These are phyloP conservation scores for Aurelia aurita complex sp. Pacific DNA, from an alignment of 30 jellyfish, hydroid and myxozoan genomes.

Conservation along the genomic window DNA sequence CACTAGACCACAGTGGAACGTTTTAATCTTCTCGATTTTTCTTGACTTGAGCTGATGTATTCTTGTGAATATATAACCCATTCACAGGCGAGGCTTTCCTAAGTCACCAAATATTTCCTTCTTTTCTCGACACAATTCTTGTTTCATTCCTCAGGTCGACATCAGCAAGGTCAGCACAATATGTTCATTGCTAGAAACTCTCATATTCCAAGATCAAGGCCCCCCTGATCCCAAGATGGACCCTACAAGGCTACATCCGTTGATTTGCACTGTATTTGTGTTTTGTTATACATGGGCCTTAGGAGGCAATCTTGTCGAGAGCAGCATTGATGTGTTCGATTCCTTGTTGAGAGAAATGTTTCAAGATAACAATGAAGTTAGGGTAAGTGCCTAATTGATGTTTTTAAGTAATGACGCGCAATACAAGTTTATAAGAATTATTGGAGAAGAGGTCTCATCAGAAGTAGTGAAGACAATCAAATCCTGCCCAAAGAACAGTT, in stretches of 20 bases:
- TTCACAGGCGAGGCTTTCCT: no score
- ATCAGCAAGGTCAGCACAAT: slow-evolving; percentile 92
- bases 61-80: no score
- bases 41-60: no score
- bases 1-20: no score
- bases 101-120: no score
- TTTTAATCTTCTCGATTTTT: no score
- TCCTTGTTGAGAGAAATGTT: slow-evolving; percentile 81
- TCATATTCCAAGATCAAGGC: slow-evolving; percentile 55
- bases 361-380: slow-evolving; percentile 75
- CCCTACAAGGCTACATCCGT: slow-evolving; percentile 77
- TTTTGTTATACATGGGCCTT: slow-evolving; percentile 89
- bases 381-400: slow-evolving; percentile 48
- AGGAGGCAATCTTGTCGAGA: slow-evolving; percentile 89
- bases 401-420: no score
- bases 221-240: slow-evolving; percentile 87
- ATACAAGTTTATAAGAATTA: no score
- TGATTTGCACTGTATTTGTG: slow-evolving; percentile 74
- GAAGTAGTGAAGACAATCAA: no score
- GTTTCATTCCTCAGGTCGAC: slow-evolving; percentile 54
- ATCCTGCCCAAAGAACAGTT: no score
- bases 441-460: no score
- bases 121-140: neutral
- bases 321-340: slow-evolving; percentile 85
- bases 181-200: slow-evolving; percentile 78